These are phyloP conservation scores for Pseudachorutes palmiensis DNA, from an alignment of 1,140 invertebrate species.

Conservation along the genomic window DNA sequence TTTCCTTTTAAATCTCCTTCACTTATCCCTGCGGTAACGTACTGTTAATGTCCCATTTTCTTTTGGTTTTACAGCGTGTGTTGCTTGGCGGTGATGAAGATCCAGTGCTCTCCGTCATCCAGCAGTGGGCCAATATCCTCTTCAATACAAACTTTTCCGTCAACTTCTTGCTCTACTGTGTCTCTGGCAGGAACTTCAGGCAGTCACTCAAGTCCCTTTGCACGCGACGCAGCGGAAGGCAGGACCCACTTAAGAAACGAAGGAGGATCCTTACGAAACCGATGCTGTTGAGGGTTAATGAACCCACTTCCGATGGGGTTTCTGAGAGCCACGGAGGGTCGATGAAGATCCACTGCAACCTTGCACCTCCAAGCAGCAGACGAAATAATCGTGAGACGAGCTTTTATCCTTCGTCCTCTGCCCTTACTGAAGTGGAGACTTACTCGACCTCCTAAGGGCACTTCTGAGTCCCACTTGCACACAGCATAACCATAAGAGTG, in stretches of 20 bases:
- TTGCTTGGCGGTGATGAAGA: not conserved
- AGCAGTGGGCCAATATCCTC: slow-evolving; percentile 52
- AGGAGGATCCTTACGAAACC: not conserved
- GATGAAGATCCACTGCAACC: not conserved
- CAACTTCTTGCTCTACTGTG: slow-evolving; percentile 76
- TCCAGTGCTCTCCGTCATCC: slow-evolving; percentile 35
- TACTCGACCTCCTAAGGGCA: too few species aligned
- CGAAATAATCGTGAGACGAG: not conserved
- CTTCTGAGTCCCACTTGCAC: too few species aligned
- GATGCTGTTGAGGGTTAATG: not conserved
- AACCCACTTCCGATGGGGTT: not conserved
- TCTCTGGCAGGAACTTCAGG: slow-evolving; percentile 70
- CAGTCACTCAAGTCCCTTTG: slow-evolving; percentile 45
- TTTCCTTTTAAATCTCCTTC: too few species aligned
- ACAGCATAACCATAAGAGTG: too few species aligned
- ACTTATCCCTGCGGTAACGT: too few species aligned
- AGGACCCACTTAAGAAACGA: not conserved
- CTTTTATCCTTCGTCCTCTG: not conserved
- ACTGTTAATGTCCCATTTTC: not conserved
- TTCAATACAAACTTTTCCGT: slow-evolving; percentile 76
- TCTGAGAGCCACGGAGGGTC: not conserved
- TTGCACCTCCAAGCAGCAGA: not conserved
- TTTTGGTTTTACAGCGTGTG: not conserved
- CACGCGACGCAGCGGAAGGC: not conserved
- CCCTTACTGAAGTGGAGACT: not conserved